Evolutionary conservation across 2,797 vertebrate genomes (phyloP), one percentile per base, ranked within the genome.

Genomic region (Coendou prehensilis): DNA sequence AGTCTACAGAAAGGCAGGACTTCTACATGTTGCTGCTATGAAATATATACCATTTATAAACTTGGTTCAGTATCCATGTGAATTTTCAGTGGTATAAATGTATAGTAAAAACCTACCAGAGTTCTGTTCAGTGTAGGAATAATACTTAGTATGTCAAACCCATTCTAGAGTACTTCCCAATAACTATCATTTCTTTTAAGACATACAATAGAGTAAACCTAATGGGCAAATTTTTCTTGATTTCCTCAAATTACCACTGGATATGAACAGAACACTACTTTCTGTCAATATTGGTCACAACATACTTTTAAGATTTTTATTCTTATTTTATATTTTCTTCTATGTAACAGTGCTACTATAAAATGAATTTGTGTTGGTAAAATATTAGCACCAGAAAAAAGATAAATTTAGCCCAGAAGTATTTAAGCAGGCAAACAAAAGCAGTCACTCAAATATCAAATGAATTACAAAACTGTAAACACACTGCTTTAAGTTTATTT

Each of bases 131-230:
- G 83, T 37, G 59, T 75, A 87, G 37, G 7, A 94, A 57, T 17
- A 95, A 69, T 14, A 89, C 13, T 64, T 78, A 89, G 0, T 63
- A 81, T 89, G 37, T 45, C 71, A 93, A 97, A 28, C 37, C 78
- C 61, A 96, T 78, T 93, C 67, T 23, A 76, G 61, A 84, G 5
- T 85, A 83, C 56, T 30, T 94, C 23, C 23, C 78, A 93, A 37
- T 81, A 92, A 96, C 10, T 75, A 86, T 67, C 33, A 73, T 83
- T 95, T 84, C 47, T 92, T 93, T 91, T 91, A 91, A 30, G 57
- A 50, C 28, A 88, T 6, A 63, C 23, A 95, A 73, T 0, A 94
- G 30, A 95, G n/a, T 83, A 95, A 59, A 61, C 80, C 45, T 87
- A 81, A 76, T 28, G 87, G 11, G 13, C 11, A 41, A 91, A 89